Conservation (phyloP, 2,113 vertebrate genomes). For the Aspidoscelis tigris region DNA sequence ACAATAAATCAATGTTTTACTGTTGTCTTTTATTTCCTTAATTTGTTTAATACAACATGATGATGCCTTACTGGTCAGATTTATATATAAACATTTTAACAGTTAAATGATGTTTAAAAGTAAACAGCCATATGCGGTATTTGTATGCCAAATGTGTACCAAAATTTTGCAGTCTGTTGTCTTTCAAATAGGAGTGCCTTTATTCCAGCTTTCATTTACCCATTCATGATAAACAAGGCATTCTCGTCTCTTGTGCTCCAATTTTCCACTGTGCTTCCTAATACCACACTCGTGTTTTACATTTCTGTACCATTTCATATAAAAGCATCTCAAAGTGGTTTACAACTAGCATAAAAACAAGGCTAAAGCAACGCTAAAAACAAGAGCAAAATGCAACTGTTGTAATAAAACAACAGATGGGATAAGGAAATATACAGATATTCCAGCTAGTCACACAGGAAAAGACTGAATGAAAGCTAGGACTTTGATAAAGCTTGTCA, state of each 20-base stretch:
- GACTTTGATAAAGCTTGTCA: too few relatives aligned
- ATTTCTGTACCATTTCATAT: too few relatives aligned
- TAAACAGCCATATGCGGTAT: not conserved
- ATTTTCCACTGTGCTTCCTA: not conserved
- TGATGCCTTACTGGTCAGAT: not conserved
- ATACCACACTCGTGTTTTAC: not conserved
- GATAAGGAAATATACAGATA: too few relatives aligned
- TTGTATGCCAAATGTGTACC: not conserved
- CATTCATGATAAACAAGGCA: not conserved
- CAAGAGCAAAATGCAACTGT: too few relatives aligned
- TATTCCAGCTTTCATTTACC: not conserved
- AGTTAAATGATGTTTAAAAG: not conserved
- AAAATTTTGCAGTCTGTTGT: not conserved
- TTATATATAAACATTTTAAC: not conserved
- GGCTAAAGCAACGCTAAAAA: too few relatives aligned
- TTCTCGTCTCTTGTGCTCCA: not conserved
- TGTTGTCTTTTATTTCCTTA: conserved; percentile 22
- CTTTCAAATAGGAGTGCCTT: not conserved
- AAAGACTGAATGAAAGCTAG: too few relatives aligned
- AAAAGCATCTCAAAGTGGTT: too few relatives aligned
- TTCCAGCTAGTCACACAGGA: too few relatives aligned
- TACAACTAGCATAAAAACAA: too few relatives aligned
- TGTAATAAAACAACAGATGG: too few relatives aligned
- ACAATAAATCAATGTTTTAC: conserved; percentile 24
- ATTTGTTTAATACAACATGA: not conserved